Evolutionary conservation across 2,797 vertebrate genomes (phyloP), one percentile per base, ranked within the genome.

Genomic region (Fringilla coelebs): DNA sequence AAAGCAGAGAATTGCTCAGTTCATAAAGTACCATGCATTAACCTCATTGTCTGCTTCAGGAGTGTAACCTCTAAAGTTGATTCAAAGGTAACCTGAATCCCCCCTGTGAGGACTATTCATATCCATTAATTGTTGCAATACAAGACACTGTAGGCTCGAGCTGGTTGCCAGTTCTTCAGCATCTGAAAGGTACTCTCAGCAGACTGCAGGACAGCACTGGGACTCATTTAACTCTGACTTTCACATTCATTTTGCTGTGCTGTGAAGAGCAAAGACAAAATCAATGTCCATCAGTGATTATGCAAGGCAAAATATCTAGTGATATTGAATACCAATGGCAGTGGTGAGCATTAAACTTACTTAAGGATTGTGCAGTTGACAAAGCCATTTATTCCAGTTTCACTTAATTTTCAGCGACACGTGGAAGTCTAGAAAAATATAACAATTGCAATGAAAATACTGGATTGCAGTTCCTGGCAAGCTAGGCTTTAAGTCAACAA

Each of bases 251-350:
- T 98, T 98, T 97, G 97, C 97, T 98, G 98, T 97, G 97, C 98
- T 98, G 97, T 98, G 98, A 98, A 98, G 97, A 98, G 97, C 97
- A 98, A 97, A 98, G 98, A 97, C 97, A 98, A 98, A 98, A 98
- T 98, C 98, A 98, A 98, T 98, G 98, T 97, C 97, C 97, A 98
- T 98, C 98, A 98, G 97, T 98, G 97, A 98, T 98, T 98, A 98
- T 98, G 98, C 98, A 98, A 98, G 97, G 96, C 97, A 98, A 98
- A 98, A 98, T 98, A 98, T 98, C 97, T 96, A 96, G 97, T 66
- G 94, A 97, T 97, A 98, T 97, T 97, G 98, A 98, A 98, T 97
- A 97, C 94, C 97, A 97, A 94, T 97, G 97, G 95, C 91, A 95
- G 89, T 61, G 85, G 89, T 81, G 88, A 94, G 85, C 96, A 97